Percentiles rank a stretch among this genome's conserved stretches.
Evolutionary conservation across 2,113 vertebrate species (phyloP).

Genomic region (Todiramphus chloris): DNA sequence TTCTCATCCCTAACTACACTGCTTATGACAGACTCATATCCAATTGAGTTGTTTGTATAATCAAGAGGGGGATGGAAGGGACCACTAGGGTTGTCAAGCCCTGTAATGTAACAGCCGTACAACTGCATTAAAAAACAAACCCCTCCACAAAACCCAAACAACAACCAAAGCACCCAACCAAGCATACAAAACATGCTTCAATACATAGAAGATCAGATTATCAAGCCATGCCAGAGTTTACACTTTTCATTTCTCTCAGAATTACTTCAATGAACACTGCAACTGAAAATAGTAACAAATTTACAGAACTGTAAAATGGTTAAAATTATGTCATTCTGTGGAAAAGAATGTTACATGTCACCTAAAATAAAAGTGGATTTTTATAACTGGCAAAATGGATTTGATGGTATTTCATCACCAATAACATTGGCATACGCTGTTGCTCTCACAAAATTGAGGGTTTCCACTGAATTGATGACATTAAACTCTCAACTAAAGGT

Average conservation of each 20-base stretch:
- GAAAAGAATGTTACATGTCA: neutral
- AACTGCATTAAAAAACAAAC: neutral
- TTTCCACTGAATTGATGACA: neutral
- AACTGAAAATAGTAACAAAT: neutral
- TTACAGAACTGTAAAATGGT: neutral
- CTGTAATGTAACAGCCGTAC: neutral
- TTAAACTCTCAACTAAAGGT: neutral
- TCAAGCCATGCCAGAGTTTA: neutral
- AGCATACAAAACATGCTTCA: neutral
- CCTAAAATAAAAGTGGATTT: neutral
- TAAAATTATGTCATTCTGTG: neutral
- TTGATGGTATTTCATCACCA: neutral
- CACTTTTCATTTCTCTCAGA: neutral
- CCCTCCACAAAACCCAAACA: neutral
- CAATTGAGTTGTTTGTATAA: neutral
- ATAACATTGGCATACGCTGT: neutral
- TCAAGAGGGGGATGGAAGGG: neutral
- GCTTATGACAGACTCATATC: neutral
- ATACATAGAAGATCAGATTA: neutral
- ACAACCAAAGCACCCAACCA: neutral
- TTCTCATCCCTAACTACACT: neutral
- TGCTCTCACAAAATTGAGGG: neutral
- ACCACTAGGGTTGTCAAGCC: neutral
- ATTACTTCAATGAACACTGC: neutral
- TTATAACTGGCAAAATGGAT: neutral